A percentile compares a stretch with the other conserved stretches of the same genome.
phyloP scores from a whole-genome alignment of 2,113 vertebrate species.

The Herpetotheres cachinnans region DNA sequence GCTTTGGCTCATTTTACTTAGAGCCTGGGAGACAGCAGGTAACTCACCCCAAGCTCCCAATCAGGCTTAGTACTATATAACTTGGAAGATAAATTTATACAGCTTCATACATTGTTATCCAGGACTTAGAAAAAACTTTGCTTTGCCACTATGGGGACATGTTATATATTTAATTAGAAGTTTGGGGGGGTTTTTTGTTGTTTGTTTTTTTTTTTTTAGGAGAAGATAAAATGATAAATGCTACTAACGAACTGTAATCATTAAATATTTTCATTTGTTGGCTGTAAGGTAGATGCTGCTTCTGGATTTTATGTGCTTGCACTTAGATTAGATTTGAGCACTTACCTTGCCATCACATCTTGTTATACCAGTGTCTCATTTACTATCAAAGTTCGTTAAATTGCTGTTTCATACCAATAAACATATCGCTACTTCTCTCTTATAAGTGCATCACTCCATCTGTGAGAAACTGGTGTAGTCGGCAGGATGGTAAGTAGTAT shows the following conservation, averaged over 20 bases:
- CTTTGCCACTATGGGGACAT: neutral
- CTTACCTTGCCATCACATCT: too few relatives aligned
- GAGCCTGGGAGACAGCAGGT: neutral
- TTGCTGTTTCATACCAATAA: too few relatives aligned
- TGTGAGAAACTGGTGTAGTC: too few relatives aligned
- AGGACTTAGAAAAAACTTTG: neutral
- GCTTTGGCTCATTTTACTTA: neutral
- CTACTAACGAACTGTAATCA: neutral
- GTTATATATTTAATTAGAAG: neutral
- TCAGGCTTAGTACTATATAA: neutral
- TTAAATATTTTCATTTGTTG: neutral
- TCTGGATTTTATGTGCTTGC: neutral
- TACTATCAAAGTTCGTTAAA: too few relatives aligned
- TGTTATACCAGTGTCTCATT: too few relatives aligned
- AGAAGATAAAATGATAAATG: neutral
- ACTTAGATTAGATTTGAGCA: neutral
- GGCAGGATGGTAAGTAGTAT: too few relatives aligned
- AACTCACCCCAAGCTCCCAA: neutral
- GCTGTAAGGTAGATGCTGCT: neutral
- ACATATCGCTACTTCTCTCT: too few relatives aligned
- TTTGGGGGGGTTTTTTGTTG: neutral
- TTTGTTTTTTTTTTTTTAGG: neutral
- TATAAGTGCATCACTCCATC: too few relatives aligned
- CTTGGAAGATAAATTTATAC: neutral
- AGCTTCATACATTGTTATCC: neutral